A percentile compares a stretch with the other conserved stretches of the same genome.
Conservation (phyloP, 2,888 invertebrate genomes). For the Oconnorella tubifera region DNA sequence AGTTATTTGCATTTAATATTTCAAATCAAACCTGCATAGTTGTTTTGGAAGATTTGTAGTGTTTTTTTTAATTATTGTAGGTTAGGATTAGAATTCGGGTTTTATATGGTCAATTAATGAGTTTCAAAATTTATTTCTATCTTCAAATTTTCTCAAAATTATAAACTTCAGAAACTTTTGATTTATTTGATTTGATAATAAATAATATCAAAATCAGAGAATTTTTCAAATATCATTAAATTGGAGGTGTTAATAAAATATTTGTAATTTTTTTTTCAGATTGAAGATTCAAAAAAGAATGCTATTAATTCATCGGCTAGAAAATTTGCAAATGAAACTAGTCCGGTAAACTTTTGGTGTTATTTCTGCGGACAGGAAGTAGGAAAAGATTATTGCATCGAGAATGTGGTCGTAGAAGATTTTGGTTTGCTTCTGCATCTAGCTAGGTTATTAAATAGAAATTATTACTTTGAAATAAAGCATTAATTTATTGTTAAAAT, state of each 20-base stretch:
- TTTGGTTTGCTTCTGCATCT: constrained; percentile 11
- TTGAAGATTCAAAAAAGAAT: too few species aligned
- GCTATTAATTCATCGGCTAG: background rate
- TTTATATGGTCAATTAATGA: too few species aligned
- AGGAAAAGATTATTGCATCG: background rate
- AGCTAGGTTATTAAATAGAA: constrained; percentile 6
- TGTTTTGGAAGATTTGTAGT: background rate
- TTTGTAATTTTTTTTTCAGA: too few species aligned
- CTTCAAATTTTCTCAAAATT: too few species aligned
- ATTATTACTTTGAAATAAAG: too few species aligned
- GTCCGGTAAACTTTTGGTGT: constrained; percentile 10
- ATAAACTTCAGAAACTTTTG: background rate
- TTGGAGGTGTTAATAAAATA: background rate
- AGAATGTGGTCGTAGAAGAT: background rate
- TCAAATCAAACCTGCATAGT: too few species aligned
- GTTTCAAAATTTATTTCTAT: too few species aligned
- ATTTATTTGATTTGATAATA: background rate
- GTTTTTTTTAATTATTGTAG: background rate
- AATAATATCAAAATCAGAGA: too few species aligned
- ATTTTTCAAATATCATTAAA: background rate
- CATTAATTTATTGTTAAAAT: too few species aligned
- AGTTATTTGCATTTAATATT: too few species aligned
- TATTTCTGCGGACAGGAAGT: constrained; percentile 6
- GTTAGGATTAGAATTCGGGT: too few species aligned
- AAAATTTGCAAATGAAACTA: background rate